These are phyloP conservation scores for Rallus crepitans DNA, from an alignment of 2,797 vertebrate genomes.

Conservation along the genomic window DNA sequence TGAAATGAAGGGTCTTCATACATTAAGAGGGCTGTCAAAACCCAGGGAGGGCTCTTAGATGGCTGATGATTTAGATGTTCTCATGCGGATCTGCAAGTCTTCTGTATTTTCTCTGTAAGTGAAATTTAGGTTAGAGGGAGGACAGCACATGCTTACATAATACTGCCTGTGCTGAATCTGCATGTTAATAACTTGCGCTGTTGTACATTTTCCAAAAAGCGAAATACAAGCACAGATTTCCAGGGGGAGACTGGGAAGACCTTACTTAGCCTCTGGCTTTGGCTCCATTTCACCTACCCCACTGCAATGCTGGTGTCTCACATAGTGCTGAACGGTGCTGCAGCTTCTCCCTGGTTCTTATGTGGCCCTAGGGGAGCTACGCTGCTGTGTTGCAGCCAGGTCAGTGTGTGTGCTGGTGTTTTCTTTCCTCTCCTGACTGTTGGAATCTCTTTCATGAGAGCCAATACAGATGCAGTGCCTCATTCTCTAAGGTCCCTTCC, in stretches of 20 bases:
- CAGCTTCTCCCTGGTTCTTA: background rate
- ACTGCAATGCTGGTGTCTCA: background rate
- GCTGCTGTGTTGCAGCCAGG: background rate
- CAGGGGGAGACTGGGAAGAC: background rate
- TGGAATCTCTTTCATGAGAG: background rate
- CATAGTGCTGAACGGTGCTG: background rate
- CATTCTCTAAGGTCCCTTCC: no score
- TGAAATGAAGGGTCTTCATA: background rate
- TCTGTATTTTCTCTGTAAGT: background rate
- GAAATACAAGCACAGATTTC: background rate
- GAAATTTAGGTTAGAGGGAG: constrained; percentile 29
- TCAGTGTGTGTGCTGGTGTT: background rate
- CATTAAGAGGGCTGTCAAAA: background rate
- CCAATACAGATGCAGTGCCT: background rate
- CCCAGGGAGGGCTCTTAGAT: background rate
- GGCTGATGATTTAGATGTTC: background rate
- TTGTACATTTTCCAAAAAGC: background rate
- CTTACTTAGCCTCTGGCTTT: background rate
- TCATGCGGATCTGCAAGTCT: background rate
- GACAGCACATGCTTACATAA: background rate
- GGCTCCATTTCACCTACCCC: background rate
- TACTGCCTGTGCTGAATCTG: background rate
- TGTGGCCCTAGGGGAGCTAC: background rate
- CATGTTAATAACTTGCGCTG: background rate
- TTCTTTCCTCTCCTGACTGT: background rate